Percentiles rank a stretch among this genome's conserved stretches.
These are phyloP conservation scores for Furcula furcula DNA, from an alignment of 2,888 invertebrate genomes.

Conservation along the genomic window DNA sequence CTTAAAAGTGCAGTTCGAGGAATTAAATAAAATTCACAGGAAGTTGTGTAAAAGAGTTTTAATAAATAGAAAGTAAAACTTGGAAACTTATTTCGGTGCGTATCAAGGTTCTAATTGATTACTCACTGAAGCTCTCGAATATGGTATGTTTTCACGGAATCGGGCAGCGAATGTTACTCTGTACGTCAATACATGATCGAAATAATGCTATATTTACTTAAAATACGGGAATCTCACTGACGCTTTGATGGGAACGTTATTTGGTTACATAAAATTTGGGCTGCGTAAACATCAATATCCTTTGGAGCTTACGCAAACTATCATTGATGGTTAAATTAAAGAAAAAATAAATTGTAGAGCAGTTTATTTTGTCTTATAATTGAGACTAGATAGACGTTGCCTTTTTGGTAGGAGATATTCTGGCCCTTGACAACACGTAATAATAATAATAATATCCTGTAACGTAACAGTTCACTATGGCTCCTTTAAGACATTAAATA, in stretches of 20 bases:
- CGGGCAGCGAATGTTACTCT: constrained; percentile 34
- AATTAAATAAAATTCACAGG: too few relatives aligned
- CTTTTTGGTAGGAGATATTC: too few relatives aligned
- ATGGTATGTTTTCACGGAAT: constrained; percentile 33
- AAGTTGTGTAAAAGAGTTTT: too few relatives aligned
- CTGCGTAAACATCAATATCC: constrained; percentile 25
- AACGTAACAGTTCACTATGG: too few relatives aligned
- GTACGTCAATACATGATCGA: constrained; percentile 37
- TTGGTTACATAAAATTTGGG: constrained; percentile 30
- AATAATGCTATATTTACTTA: constrained; percentile 35
- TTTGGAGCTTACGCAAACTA: constrained; percentile 12
- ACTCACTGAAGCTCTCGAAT: constrained; percentile 12
- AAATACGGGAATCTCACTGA: constrained; percentile 22
- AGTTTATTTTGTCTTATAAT: not conserved
- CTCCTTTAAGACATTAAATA: too few relatives aligned
- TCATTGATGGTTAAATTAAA: constrained; percentile 20
- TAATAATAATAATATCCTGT: too few relatives aligned
- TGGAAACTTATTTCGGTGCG: not conserved
- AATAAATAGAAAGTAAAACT: not conserved
- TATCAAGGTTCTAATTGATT: constrained; percentile 7
- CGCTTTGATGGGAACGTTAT: constrained; percentile 28
- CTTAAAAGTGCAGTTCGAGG: too few relatives aligned
- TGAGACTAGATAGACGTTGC: too few relatives aligned
- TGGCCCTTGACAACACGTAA: too few relatives aligned
- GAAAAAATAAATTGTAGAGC: constrained; percentile 6